These are phyloP conservation scores for Thalassoma bifasciatum DNA, from an alignment of 2,113 vertebrate species.

Conservation along the genomic window DNA sequence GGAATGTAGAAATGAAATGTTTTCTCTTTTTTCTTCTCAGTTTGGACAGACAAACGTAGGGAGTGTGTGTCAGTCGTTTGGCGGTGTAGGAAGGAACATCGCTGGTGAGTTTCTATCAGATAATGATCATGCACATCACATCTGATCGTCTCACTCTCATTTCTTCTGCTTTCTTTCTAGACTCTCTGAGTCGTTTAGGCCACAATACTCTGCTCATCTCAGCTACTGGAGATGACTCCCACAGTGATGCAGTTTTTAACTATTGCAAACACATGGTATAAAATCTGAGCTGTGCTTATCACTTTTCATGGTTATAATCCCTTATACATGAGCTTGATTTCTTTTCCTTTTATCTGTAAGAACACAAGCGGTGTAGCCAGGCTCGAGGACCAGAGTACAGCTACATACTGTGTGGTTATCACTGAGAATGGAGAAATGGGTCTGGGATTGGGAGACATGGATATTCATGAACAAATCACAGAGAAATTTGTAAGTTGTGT, in stretches of 20 bases:
- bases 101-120: constrained; percentile 81
- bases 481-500: constrained; percentile 84
- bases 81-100: constrained; percentile 91
- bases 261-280: constrained; percentile 90
- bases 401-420: constrained; percentile 84
- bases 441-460: constrained; percentile 92
- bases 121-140: not conserved
- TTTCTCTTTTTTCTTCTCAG: constrained; percentile 81
- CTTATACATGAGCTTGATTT: not conserved
- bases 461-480: constrained; percentile 89
- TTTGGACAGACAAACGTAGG: constrained; percentile 89
- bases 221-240: constrained; percentile 86
- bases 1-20: not conserved
- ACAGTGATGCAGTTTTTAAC: constrained; percentile 83
- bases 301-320: not conserved
- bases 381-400: constrained; percentile 77
- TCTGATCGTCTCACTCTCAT: not conserved
- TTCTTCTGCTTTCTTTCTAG: constrained; percentile 69
- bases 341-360: constrained; percentile 63
- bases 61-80: constrained; percentile 87
- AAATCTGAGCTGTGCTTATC: not conserved
- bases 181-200: constrained; percentile 89
- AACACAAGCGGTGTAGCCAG: constrained; percentile 77
- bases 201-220: constrained; percentile 86
- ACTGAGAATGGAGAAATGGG: constrained; percentile 85